Evolutionary conservation across 2,113 vertebrate species (phyloP), one percentile per base, ranked within the genome.

Genomic region (Mystacornis crossleyi): DNA sequence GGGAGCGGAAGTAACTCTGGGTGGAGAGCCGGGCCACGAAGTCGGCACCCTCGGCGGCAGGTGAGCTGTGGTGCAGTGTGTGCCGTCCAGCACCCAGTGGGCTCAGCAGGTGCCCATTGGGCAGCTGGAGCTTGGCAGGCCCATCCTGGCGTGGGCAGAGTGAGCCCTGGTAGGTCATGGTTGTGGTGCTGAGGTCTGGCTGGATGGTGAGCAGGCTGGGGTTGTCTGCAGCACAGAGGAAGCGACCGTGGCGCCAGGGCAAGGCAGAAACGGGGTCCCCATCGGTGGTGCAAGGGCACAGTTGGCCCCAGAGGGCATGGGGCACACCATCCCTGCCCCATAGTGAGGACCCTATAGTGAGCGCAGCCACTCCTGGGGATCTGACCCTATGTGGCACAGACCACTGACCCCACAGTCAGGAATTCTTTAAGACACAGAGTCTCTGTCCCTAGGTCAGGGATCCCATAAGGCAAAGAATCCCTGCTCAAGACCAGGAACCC

Each of bases 131-230:
- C 97, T 99, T 99, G 34, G 98, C 97, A 18, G 98, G 86, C 29
- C 98, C 97, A 0, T 99, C 99, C 74, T 99, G 99, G 72, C 99
- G 99, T 2, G 99, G 98, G 93, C 99, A 99, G 64, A 99, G 98
- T 1, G 99, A 99, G 95, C 99, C 99, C 96, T 99, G 99, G 98
- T 99, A 99, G 94, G 99, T 99, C 97, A 99, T 99, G 78, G 99
- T 99, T 89, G 99, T 98, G 72, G 99, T 99, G 95, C 99, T 99
- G 94, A 99, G 98, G 98, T 99, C 99, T 1, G 99, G 99, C 97
- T 99, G 99, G 98, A 99, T 99, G 97, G 99, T 99, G 93, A 99
- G 99, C 98, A 99, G 98, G 95, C 99, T 98, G 92, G 99, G 99
- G 91, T 99, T 99, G 97, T 99, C 99, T 99, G 98, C 64, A 62